Evolutionary conservation across 2,888 invertebrate genomes (phyloP), one percentile per base, ranked within the genome.

Genomic region (Drosophila algonquin): DNA sequence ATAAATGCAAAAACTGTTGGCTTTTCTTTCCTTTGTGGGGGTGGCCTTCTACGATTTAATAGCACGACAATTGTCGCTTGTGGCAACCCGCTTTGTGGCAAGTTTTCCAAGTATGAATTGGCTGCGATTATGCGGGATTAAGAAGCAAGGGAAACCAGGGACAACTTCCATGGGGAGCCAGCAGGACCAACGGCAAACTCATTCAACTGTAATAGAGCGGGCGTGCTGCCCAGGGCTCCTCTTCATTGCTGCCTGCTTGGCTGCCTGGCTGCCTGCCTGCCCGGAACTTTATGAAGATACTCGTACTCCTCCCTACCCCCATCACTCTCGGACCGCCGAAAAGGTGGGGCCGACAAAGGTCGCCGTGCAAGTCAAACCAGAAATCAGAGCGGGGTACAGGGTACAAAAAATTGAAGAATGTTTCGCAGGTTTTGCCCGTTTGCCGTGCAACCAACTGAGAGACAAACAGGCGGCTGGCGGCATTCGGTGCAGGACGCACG

Each of bases 121-220:
- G 44, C 61, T 67, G 75, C 65, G 71, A 77, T 83, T 77, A 74
- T 71, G 73, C 73, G 64, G 81, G 75, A 74, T 80, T 83, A 68
- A 68, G 73, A 40, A 24, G 24, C 24, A 24, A 4, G 14, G 40
- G 0, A 2, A 14, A 14, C 6, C 6, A 40, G 40, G n/a, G 48
- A 24, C 53, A n/a, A 45, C 27, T 51, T 51, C 21, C 35, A 16
- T 46, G 8, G 18, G 48, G 35, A 32, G 57, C 30, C 57, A 57
- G 57, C 47, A 47, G 46, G 47, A 6, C 65, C 53, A 64, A 54
- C 46, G 35, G 21, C 40, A 40, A 68, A 56, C 50, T 52, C 54
- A 63, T 63, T 80, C 73, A 73, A 65, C 59, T 69, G 62, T 30
- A 62, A 65, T 70, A 30, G 73, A 58, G 50, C 16, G 58, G 55